Evolutionary conservation across 2,797 vertebrate genomes (phyloP), one percentile per base, ranked within the genome.

Genomic region (Syngnathus acus): DNA sequence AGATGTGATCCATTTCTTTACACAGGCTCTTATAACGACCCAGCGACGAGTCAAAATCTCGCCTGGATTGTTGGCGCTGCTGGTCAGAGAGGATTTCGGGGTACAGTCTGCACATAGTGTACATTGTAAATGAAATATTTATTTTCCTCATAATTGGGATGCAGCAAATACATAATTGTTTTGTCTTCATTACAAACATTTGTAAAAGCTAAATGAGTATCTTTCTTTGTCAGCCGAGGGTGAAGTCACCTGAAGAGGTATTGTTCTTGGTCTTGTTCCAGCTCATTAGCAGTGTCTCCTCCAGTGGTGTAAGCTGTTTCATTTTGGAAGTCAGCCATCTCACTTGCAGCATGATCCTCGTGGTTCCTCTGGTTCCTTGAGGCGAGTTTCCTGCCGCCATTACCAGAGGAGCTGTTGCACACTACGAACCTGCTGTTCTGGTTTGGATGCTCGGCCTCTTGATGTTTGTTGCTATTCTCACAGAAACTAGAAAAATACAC

Each of bases 261-360:
- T 50, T 76, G 80, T 67, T 79, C 88, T 23, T 87, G 84, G 10
- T 90, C 80, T 10, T 26, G 69, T 68, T 91, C 87, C 71, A 86
- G 79, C 65, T 94, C 91, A 0, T 91, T 89, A 0, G 89, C 84
- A 0, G 92, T 93, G 68, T 94, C 92, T 64, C 85, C 76, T 0
- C 87, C 93, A 0, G 92, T 93, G 64, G 91, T 93, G 74, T 93
- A 93, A 38, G 92, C 91, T 0, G 90, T 93, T 82, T 94, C 93
- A 21, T 85, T 90, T 68, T 91, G 91, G 11, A 87, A 91, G 68
- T 93, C 92, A 0, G 89, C 78, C 63, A 73, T 71, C 38, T 86
- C 87, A 0, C 74, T 87, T 69, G 76, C 72, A 61, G 74, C 58
- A 0, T 74, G 48, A 48, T 65, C 65, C 11, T 8, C 64, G 5